phyloP scores from a whole-genome alignment of 2,888 invertebrate species.

The Cantharis nigra region DNA sequence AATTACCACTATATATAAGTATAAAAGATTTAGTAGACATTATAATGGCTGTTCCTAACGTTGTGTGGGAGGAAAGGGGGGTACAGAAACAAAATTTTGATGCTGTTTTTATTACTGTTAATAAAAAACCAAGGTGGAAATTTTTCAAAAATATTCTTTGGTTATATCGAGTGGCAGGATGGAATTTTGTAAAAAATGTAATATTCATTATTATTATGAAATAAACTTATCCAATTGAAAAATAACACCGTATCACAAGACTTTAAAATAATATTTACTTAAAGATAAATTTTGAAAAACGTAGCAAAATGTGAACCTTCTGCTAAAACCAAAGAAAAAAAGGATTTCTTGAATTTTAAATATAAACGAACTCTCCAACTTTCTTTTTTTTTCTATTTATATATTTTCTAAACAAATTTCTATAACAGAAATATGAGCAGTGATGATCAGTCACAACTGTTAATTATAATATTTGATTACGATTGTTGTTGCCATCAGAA shows the following conservation, averaged over 20 bases:
- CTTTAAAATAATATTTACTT: background rate
- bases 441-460: too few relatives aligned
- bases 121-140: background rate
- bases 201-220: background rate
- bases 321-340: too few relatives aligned
- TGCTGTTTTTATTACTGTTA: too few relatives aligned
- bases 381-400: too few relatives aligned
- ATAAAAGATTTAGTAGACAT: background rate
- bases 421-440: too few relatives aligned
- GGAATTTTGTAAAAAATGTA: background rate
- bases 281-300: background rate
- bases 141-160: background rate
- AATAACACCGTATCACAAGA: background rate
- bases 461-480: too few relatives aligned
- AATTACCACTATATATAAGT: background rate
- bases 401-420: too few relatives aligned
- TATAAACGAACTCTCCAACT: too few relatives aligned
- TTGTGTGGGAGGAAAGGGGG: background rate
- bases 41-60: background rate
- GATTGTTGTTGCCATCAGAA: too few relatives aligned
- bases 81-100: too few relatives aligned
- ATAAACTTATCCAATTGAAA: background rate
- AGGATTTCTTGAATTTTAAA: too few relatives aligned
- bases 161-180: background rate
- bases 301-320: too few relatives aligned